Percentiles rank a stretch among this genome's conserved stretches.
phyloP scores from a whole-genome alignment of 2,888 invertebrate genomes.

The Hoplodrina ambigua region DNA sequence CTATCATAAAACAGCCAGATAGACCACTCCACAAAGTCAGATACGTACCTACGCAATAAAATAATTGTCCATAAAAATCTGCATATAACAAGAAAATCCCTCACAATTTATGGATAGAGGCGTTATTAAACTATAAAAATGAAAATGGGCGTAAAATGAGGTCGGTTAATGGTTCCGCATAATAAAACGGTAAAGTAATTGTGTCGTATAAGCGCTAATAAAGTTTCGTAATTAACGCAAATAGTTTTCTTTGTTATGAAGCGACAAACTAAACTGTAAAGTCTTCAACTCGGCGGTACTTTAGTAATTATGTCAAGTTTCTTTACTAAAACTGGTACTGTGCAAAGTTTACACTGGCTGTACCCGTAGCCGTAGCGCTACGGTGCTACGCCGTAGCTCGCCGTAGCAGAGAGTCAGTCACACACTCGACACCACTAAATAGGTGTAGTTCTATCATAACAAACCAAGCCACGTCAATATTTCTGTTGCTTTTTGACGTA shows the following conservation, averaged over 20 bases:
- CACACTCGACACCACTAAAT: neutral
- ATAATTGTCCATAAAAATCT: constrained; percentile 72
- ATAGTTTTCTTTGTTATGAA: constrained; percentile 58
- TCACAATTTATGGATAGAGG: constrained; percentile 61
- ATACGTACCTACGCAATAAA: constrained; percentile 36
- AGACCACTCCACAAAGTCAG: constrained; percentile 15
- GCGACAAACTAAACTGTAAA: constrained; percentile 41
- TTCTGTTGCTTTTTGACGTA: too few relatives aligned
- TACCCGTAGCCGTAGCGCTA: neutral
- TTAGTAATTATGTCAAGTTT: constrained; percentile 46
- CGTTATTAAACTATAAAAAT: constrained; percentile 63
- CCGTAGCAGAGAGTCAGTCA: neutral
- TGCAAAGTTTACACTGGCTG: constrained; percentile 16
- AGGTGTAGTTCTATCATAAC: too few relatives aligned
- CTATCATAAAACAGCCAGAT: neutral
- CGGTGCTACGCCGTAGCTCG: neutral
- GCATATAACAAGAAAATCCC: constrained; percentile 69
- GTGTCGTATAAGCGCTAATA: constrained; percentile 56
- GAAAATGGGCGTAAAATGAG: constrained; percentile 61
- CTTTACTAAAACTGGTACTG: constrained; percentile 35
- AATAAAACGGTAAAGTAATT: constrained; percentile 58
- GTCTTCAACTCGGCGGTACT: constrained; percentile 40
- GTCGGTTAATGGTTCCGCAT: constrained; percentile 55
- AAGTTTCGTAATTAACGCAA: constrained; percentile 58
- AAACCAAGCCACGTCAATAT: too few relatives aligned